Percentiles rank a stretch among this genome's conserved stretches.
phyloP scores from a whole-genome alignment of 1,140 invertebrate genomes.

The Drosophila arawakana region DNA sequence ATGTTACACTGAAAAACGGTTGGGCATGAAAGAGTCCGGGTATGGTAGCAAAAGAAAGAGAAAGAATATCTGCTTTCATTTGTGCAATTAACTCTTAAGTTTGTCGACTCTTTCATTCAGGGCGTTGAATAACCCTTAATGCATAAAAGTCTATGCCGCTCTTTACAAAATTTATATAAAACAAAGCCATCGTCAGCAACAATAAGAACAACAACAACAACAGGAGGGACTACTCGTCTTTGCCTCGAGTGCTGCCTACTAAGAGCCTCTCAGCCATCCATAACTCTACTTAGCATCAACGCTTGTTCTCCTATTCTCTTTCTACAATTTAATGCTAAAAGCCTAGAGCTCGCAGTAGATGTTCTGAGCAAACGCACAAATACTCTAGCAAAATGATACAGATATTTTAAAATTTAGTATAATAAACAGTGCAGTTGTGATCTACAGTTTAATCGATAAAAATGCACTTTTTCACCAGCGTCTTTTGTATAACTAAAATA shows the following conservation, averaged over 20 bases:
- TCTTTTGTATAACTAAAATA: too few relatives aligned
- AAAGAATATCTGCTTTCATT: constrained; percentile 41
- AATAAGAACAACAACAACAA: constrained; percentile 29
- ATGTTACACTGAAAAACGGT: neutral
- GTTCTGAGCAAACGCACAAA: neutral
- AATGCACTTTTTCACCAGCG: too few relatives aligned
- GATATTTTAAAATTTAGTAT: too few relatives aligned
- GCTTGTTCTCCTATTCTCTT: constrained; percentile 41
- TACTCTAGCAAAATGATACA: neutral
- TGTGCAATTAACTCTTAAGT: constrained; percentile 62
- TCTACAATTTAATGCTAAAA: constrained; percentile 34
- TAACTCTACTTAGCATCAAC: constrained; percentile 36
- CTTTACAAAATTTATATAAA: constrained; percentile 62
- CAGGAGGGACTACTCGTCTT: constrained; percentile 9
- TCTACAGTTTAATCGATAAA: too few relatives aligned
- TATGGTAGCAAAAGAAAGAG: neutral
- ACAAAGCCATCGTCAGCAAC: constrained; percentile 51
- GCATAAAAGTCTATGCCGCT: constrained; percentile 53
- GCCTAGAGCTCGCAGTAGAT: neutral
- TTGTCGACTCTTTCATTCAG: constrained; percentile 33
- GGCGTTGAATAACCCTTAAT: constrained; percentile 47
- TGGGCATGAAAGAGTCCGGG: neutral
- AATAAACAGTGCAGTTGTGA: too few relatives aligned
- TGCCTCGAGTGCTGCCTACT: constrained; percentile 59
- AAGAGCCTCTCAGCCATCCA: constrained; percentile 51